Evolutionary conservation across 2,888 invertebrate genomes (phyloP).

Genomic region (Drosophila austrosaltans): DNA sequence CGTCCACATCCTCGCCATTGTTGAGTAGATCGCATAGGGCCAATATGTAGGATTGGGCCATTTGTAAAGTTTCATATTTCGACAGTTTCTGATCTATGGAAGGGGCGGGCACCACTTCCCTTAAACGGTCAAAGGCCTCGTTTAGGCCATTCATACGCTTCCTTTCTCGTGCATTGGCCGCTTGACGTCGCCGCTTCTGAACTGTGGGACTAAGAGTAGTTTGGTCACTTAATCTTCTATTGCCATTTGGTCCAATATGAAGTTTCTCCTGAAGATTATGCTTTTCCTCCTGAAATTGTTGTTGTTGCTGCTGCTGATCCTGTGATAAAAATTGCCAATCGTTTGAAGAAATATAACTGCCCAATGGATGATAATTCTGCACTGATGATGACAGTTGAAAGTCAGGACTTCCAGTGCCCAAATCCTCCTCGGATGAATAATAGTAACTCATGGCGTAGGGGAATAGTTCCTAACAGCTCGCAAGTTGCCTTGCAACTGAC

Average conservation of each 20-base stretch:
- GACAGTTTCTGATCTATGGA: constrained; percentile 89
- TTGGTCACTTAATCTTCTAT: constrained; percentile 9
- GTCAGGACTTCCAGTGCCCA: constrained; percentile 78
- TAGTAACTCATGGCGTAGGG: constrained; percentile 61
- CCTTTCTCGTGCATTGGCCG: constrained; percentile 90
- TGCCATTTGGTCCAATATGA: neutral
- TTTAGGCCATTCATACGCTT: constrained; percentile 91
- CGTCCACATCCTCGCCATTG: constrained; percentile 61
- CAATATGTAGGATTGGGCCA: constrained; percentile 90
- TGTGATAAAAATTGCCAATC: constrained; percentile 66
- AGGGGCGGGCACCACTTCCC: constrained; percentile 89
- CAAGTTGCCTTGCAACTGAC: constrained; percentile 66
- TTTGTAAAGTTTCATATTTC: constrained; percentile 91
- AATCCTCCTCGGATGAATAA: constrained; percentile 81
- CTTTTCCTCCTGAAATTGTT: neutral
- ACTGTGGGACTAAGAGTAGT: constrained; percentile 84
- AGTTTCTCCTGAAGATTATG: neutral
- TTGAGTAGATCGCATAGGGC: constrained; percentile 87
- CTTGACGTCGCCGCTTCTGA: constrained; percentile 86
- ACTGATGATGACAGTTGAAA: constrained; percentile 55
- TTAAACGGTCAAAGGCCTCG: constrained; percentile 89
- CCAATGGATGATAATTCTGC: constrained; percentile 23
- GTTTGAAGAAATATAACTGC: constrained; percentile 47
- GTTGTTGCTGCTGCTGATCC: constrained; percentile 14
- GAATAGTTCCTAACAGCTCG: constrained; percentile 53